Percentiles rank a stretch among this genome's conserved stretches.
Evolutionary conservation across 1,140 invertebrate genomes (phyloP).

Genomic region (Pseudomyrmex pallidus): DNA sequence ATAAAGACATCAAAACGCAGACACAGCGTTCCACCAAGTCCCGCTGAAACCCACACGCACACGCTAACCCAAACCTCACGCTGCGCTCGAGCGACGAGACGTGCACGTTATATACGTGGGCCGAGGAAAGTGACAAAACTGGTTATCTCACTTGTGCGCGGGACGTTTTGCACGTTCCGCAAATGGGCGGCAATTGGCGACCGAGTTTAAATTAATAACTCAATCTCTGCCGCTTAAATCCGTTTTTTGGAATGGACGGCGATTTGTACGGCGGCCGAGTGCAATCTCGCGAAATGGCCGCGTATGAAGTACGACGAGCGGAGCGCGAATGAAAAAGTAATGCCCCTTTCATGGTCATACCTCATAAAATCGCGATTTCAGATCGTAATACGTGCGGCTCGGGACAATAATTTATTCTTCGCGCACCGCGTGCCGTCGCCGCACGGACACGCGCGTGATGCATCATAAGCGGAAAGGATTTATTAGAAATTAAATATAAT

Average conservation of each 20-base stretch:
- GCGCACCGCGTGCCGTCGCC: slow-evolving; percentile 24
- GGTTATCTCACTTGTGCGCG: slow-evolving; percentile 55
- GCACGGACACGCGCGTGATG: slow-evolving; percentile 22
- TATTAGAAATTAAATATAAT: slow-evolving; percentile 55
- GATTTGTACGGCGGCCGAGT: slow-evolving; percentile 41
- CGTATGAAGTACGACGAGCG: slow-evolving; percentile 42
- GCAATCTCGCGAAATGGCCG: slow-evolving; percentile 46
- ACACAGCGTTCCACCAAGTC: slow-evolving; percentile 10
- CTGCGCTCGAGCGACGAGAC: neutral
- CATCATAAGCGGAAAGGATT: slow-evolving; percentile 37
- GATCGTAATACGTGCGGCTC: slow-evolving; percentile 42
- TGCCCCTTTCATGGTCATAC: slow-evolving; percentile 39
- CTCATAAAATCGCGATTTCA: slow-evolving; percentile 46
- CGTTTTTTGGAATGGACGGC: slow-evolving; percentile 49
- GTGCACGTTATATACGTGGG: slow-evolving; percentile 18
- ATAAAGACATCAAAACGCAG: slow-evolving; percentile 57
- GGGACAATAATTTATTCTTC: slow-evolving; percentile 52
- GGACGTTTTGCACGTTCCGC: neutral
- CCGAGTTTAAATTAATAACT: slow-evolving; percentile 65
- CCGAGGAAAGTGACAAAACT: slow-evolving; percentile 63
- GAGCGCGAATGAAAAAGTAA: slow-evolving; percentile 56
- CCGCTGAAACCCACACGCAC: slow-evolving; percentile 1
- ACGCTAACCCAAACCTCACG: too few relatives aligned
- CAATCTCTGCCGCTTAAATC: slow-evolving; percentile 49
- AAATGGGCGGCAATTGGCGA: slow-evolving; percentile 39